phyloP scores from a whole-genome alignment of 2,113 vertebrate genomes.

The Emydura subglobosa region DNA sequence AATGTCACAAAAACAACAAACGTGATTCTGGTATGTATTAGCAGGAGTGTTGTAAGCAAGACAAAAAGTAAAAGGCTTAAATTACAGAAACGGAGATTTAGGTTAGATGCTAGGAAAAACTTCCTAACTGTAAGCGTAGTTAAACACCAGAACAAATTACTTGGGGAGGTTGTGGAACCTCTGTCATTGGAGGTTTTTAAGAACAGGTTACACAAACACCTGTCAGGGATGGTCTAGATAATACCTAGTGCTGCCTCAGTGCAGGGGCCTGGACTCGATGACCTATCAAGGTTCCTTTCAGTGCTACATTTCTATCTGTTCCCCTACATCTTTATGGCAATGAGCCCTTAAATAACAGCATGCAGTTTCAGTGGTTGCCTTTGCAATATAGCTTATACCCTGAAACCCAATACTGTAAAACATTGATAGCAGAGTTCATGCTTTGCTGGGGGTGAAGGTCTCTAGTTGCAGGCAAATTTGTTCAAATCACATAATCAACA shows the following conservation, averaged over 20 bases:
- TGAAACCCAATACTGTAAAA: background rate
- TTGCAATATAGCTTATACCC: background rate
- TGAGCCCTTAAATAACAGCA: background rate
- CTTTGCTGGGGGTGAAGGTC: too few species aligned
- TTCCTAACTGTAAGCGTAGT: background rate
- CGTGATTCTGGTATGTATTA: background rate
- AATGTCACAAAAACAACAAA: background rate
- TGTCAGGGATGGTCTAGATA: too few species aligned
- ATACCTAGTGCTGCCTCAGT: too few species aligned
- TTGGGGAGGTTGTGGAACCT: too few species aligned
- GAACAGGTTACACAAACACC: too few species aligned
- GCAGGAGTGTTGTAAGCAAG: background rate
- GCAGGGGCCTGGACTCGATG: too few species aligned
- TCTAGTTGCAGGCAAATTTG: too few species aligned
- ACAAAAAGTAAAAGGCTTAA: background rate
- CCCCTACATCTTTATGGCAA: background rate
- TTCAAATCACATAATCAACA: background rate
- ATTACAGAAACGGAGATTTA: background rate
- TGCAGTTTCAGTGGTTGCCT: background rate
- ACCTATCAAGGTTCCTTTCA: too few species aligned
- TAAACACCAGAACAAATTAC: background rate
- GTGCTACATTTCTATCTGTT: background rate
- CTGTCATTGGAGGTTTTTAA: too few species aligned
- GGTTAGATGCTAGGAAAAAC: background rate
- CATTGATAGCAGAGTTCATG: fast-evolving